Evolutionary conservation across 1,140 invertebrate species (phyloP).

Genomic region (Tetramorium parvispinum): DNA sequence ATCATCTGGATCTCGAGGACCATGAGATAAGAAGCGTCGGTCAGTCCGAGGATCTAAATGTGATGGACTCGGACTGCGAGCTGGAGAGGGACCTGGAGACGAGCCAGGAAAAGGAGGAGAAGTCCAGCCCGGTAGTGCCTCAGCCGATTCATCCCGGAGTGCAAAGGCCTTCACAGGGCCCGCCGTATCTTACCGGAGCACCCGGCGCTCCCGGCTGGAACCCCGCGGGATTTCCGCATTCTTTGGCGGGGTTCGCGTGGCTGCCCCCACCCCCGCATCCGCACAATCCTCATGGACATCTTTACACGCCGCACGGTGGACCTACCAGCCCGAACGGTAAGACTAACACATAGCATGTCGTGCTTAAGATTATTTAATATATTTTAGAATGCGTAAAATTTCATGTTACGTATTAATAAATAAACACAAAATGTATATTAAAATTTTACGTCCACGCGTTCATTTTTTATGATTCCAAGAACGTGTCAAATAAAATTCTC

Average conservation of each 20-base stretch:
- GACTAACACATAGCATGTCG: slow-evolving; percentile 29
- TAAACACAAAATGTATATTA: neutral
- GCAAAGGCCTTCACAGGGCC: slow-evolving; percentile 80
- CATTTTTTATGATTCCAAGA: neutral
- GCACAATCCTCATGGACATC: slow-evolving; percentile 84
- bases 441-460: neutral
- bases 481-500: neutral
- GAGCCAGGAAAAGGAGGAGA: slow-evolving; percentile 79
- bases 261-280: slow-evolving; percentile 84
- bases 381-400: neutral
- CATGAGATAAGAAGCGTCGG: slow-evolving; percentile 81
- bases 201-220: slow-evolving; percentile 81
- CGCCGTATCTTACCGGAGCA: slow-evolving; percentile 78
- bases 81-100: slow-evolving; percentile 79
- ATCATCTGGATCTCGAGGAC: slow-evolving; percentile 80
- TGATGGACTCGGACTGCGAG: slow-evolving; percentile 85
- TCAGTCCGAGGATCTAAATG: slow-evolving; percentile 84
- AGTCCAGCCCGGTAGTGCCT: slow-evolving; percentile 83
- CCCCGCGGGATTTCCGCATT: slow-evolving; percentile 83
- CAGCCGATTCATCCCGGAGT: slow-evolving; percentile 85
- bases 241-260: slow-evolving; percentile 84
- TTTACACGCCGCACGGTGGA: slow-evolving; percentile 83
- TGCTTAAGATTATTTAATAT: neutral
- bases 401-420: neutral
- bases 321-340: slow-evolving; percentile 85